A percentile compares a stretch with the other conserved stretches of the same genome.
phyloP scores from a whole-genome alignment of 2,888 invertebrate species.

The Glyphotaelius pellucidus region DNA sequence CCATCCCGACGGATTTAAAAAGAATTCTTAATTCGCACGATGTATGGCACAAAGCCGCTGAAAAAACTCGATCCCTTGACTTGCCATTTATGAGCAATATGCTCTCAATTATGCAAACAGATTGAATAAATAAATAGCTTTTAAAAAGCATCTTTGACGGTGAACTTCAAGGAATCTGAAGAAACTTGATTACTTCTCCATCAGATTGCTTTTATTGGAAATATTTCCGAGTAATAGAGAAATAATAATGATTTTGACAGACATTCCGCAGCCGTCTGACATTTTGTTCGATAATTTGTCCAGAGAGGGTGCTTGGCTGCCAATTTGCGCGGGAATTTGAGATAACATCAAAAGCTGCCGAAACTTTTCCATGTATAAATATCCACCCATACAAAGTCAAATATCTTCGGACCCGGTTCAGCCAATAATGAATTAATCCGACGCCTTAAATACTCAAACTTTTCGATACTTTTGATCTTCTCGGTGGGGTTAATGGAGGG shows the following conservation, averaged over 20 bases:
- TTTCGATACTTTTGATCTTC: slow-evolving; percentile 65
- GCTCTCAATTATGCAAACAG: background rate
- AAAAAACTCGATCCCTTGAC: background rate
- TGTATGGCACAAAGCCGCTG: background rate
- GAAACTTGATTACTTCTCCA: background rate
- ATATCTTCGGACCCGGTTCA: slow-evolving; percentile 55
- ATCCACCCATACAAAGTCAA: slow-evolving; percentile 60
- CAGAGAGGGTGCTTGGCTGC: slow-evolving; percentile 33
- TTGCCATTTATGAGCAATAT: background rate
- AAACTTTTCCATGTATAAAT: slow-evolving; percentile 50
- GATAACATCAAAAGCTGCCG: slow-evolving; percentile 49
- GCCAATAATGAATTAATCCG: slow-evolving; percentile 65
- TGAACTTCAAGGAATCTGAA: background rate
- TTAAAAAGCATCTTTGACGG: background rate
- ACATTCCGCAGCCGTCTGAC: slow-evolving; percentile 30
- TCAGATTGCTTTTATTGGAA: slow-evolving; percentile 2
- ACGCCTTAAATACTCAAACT: slow-evolving; percentile 64
- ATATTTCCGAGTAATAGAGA: background rate
- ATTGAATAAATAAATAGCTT: background rate
- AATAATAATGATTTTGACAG: slow-evolving; percentile 18
- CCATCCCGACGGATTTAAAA: slow-evolving; percentile 52
- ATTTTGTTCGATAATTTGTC: slow-evolving; percentile 21
- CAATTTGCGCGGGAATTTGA: slow-evolving; percentile 55
- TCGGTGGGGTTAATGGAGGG: slow-evolving; percentile 53
- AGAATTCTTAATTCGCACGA: slow-evolving; percentile 52